Base-by-base conservation (phyloP, 2,888 invertebrate genomes). In the Cheilosia urbana region DNA sequence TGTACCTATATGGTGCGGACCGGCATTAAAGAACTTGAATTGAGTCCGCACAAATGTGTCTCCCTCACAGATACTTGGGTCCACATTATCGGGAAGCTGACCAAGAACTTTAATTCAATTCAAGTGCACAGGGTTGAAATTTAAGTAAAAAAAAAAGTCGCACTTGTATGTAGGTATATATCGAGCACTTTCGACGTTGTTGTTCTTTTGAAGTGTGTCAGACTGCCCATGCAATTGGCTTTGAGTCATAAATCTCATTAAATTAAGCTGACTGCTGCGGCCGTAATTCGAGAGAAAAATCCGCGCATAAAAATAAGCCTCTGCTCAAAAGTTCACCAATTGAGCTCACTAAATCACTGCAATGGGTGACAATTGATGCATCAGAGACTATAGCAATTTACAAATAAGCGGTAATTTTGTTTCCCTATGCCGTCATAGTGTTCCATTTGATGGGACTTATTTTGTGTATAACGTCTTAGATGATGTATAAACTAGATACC, bases 21-120 rank as follows among this genome's bases (percentile, higher is more conserved):
- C 37, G 17, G 42, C 19, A 76, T 51, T 42, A 42, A 60, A 63
- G 63, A 71, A 73, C 34, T 69, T 68, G 5, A 62, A 60, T 40
- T 37, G 24, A 63, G 11, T 37, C 37, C 37, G 37, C 53, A 13
- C 5, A 51, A 13, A 47, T 60, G 24, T 37, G 7, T 47, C 51
- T 47, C 60, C 58, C 63, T 37, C 21, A 19, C 2, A 13, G 5
- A 47, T 42, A 30, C 7, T 63, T 37, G 27, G 30, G 37, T 6
- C 7, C 7, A 60, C 53, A 42, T 60, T 30, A 60, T 34, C n/a
- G 30, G 66, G 51, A 30, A 34, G 55, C 42, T 72, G 66, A 27
- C 45, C 66, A 45, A 66, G 58, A 79, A 79, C 58, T 73, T 79
- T 27, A 66, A 53, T 66, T 63, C 13, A 27, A 51, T 73, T 72